Evolutionary conservation across 2,797 vertebrate species (phyloP), one percentile per base, ranked within the genome.

Genomic region (Iguana delicatissima): DNA sequence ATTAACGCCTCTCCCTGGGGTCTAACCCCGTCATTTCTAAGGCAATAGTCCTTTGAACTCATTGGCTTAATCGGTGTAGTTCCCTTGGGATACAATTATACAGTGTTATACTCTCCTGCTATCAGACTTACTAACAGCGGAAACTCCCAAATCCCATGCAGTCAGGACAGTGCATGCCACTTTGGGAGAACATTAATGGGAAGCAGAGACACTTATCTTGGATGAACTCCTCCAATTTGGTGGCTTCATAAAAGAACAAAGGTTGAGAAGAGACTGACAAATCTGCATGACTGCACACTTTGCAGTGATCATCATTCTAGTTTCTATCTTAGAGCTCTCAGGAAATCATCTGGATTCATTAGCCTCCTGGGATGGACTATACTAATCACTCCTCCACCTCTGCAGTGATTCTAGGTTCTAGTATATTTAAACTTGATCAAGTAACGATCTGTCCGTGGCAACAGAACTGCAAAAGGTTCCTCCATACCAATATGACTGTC

Each of bases 21-120:
- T 87, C 55, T 52, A 87, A 74, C 52, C 14, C 72, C 3, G 42
- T 26, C 2, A 24, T n/a, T 52, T 76, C 69, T 55, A 52, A 52
- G 32, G 6, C 38, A 74, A 10, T 87, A 42, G 55, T 50, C 7
- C 89, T 81, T 86, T 81, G 52, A 81, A 84, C 22, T 52, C 79
- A 35, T 87, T 52, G 62, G 55, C 55, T 22, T 50, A 52, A 76
- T 52, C 26, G 10, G 18, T 82, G 20, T 90, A 26, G 64, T 67
- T 84, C 55, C 83, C 52, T 88, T 85, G 29, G 57, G 83, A 50
- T 52, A 80, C 83, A 91, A 81, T 74, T 85, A 67, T 22, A 46
- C 50, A 62, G 12, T 12, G 4, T 67, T 50, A 26, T 59, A 46
- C 79, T 46, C 50, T 91, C 38, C 9, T 79, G 35, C 29, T 80